Base-by-base conservation (phyloP, 2,113 vertebrate genomes). In the Mustela nigripes region DNA sequence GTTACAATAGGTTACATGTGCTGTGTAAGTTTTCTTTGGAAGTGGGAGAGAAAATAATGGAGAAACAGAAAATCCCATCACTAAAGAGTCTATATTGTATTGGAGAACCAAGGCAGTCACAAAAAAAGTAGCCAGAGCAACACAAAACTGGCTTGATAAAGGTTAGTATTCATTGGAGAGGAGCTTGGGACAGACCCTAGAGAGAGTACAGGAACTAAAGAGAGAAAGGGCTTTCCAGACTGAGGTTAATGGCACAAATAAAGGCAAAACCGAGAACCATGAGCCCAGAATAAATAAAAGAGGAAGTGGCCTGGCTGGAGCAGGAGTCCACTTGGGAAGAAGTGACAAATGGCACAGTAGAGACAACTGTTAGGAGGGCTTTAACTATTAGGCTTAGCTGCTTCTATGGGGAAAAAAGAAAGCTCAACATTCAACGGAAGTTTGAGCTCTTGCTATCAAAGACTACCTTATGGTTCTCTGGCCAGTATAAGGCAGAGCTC, bases 71-170 rank as follows among this genome's bases (percentile, higher is more conserved):
- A 85, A 93, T 39, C 15, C 36, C 58, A 36, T 76, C 28, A 92
- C 15, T 14, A 7, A 89, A 42, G 42, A 31, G 36, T 86, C 76
- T 89, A 82, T 28, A 79, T n/a, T 53, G 33, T 58, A 88, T 58
- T 21, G 63, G 4, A 31, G 65, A 94, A 74, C 33, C 33, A 82
- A 89, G 71, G 62, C 42, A 92, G 18, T 73, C 60, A 63, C 36
- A 31, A 24, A 69, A 79, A 39, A 74, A 39, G n/a, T 22, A 79
- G 45, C 24, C 15, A 91, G 10, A 78, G 6, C 50, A 67, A 71
- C 33, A 96, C 0, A 71, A 76, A 97, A 63, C 26, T 84, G 84
- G n/a, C 36, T 69, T 95, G 71, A n/a, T 82, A 42, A 65, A 96
- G 42, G 56, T 60, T 86, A 82, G 33, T 36, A 78, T 42, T 81